phyloP scores from a whole-genome alignment of 2,888 invertebrate species.

The Lucinisca nassula region DNA sequence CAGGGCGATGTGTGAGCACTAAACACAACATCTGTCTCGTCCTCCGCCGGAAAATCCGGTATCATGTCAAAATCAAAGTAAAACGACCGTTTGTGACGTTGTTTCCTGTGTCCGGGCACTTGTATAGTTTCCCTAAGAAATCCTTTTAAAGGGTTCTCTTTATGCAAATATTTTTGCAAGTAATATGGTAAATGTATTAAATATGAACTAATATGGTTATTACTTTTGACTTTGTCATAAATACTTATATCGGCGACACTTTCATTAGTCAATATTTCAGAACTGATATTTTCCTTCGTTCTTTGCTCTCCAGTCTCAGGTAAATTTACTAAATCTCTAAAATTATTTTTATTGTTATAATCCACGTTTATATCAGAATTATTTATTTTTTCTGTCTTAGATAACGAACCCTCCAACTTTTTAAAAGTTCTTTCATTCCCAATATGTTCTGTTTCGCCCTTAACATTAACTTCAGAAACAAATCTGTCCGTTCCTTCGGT shows the following conservation, averaged over 20 bases:
- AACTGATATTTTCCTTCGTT: neutral
- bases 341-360: conserved; percentile 5
- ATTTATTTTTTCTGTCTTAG: too few species aligned
- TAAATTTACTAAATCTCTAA: neutral
- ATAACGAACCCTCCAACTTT: too few species aligned
- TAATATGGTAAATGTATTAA: conserved; percentile 9
- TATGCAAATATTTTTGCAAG: neutral
- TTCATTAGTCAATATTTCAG: neutral
- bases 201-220: neutral
- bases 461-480: neutral
- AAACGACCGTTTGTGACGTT: conserved; percentile 49
- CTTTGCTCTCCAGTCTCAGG: neutral
- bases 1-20: conserved; percentile 79
- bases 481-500: neutral
- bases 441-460: too few species aligned
- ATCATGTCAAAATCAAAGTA: conserved; percentile 55
- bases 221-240: neutral
- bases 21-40: conserved; percentile 69
- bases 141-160: neutral
- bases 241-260: neutral
- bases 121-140: conserved; percentile 19
- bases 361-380: too few species aligned
- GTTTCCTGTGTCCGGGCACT: conserved; percentile 43
- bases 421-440: too few species aligned
- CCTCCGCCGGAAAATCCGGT: conserved; percentile 35